Evolutionary conservation across 2,888 invertebrate species (phyloP).

Genomic region (Psylliodes chrysocephalus): DNA sequence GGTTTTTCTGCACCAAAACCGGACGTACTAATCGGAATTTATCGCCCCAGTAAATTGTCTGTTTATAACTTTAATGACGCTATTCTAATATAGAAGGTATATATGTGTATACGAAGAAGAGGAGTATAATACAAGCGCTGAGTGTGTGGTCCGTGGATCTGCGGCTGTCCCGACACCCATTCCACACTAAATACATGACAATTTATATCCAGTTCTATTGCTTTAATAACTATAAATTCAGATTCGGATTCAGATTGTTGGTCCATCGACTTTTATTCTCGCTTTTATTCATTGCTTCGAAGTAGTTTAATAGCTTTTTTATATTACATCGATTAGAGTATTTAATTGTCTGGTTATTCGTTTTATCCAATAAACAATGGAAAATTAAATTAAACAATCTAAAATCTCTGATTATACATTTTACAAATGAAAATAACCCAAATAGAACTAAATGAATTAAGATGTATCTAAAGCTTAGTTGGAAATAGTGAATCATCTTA

Average conservation of each 20-base stretch:
- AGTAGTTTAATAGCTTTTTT: too few relatives aligned
- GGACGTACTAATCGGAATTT: slow-evolving; percentile 46
- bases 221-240: slow-evolving; percentile 49
- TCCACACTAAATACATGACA: slow-evolving; percentile 54
- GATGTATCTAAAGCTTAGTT: too few relatives aligned
- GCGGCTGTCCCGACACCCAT: slow-evolving; percentile 47
- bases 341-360: too few relatives aligned
- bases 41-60: slow-evolving; percentile 51
- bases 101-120: too few relatives aligned
- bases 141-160: slow-evolving; percentile 52
- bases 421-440: too few relatives aligned
- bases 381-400: too few relatives aligned
- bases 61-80: slow-evolving; percentile 48
- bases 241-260: slow-evolving; percentile 23
- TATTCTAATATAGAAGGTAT: slow-evolving; percentile 47
- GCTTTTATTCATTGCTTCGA: too few relatives aligned
- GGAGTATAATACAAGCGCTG: slow-evolving; percentile 34
- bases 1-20: slow-evolving; percentile 26
- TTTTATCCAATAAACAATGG: too few relatives aligned
- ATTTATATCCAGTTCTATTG: slow-evolving; percentile 55
- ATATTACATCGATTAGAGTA: too few relatives aligned
- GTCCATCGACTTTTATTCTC: slow-evolving; percentile 10
- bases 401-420: too few relatives aligned
- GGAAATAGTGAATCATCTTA: too few relatives aligned
- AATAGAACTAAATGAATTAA: too few relatives aligned